Percentiles rank a stretch among this genome's conserved stretches.
Evolutionary conservation across 2,113 vertebrate species (phyloP).

Genomic region (Synchiropus splendidus): DNA sequence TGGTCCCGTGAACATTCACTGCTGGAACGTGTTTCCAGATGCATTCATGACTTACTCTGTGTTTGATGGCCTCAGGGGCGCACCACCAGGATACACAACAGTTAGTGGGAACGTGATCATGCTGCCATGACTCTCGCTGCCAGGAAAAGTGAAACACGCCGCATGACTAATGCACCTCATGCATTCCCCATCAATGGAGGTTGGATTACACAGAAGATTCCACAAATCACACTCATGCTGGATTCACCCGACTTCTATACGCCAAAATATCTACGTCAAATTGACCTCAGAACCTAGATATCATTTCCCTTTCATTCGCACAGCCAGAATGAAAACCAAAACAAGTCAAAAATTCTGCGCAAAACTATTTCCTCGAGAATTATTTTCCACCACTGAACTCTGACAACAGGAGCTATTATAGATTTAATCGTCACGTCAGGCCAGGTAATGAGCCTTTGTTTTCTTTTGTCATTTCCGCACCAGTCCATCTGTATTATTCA

Average conservation of each 20-base stretch:
- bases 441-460: too few relatives aligned
- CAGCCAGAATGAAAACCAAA: too few relatives aligned
- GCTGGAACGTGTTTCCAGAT: conserved; percentile 37
- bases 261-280: too few relatives aligned
- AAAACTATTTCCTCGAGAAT: too few relatives aligned
- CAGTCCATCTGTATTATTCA: too few relatives aligned
- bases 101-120: conserved; percentile 41
- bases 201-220: conserved; percentile 58
- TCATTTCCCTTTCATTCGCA: too few relatives aligned
- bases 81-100: conserved; percentile 14
- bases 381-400: too few relatives aligned
- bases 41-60: conserved; percentile 44
- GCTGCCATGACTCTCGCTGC: conserved; percentile 20
- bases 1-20: conserved; percentile 19
- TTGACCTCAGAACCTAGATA: too few relatives aligned
- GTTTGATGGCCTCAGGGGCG: conserved; percentile 35
- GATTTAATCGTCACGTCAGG: too few relatives aligned
- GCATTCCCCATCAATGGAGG: conserved; percentile 56
- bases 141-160: conserved; percentile 62
- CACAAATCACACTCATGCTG: conserved; percentile 41
- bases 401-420: too few relatives aligned
- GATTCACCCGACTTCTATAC: conserved; percentile 45
- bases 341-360: too few relatives aligned
- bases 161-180: conserved; percentile 59
- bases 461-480: too few relatives aligned